Base-by-base conservation (phyloP, 2,888 invertebrate genomes). In the Loripinus fragilis region DNA sequence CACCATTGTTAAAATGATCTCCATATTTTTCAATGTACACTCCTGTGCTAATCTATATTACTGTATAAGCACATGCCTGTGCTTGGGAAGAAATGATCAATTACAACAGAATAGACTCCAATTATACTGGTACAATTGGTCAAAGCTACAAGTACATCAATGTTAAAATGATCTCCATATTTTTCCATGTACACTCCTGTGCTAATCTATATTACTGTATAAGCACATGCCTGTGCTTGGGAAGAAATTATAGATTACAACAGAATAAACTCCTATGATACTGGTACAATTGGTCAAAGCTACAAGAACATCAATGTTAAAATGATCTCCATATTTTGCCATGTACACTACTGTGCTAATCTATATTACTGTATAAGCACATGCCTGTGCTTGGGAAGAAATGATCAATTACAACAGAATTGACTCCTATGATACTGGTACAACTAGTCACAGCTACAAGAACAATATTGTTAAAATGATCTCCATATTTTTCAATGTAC, bases 201-300 rank as follows among this genome's bases (percentile, higher is more conserved):
- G 60, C 60, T 60, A 20, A 60, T 60, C 33, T 60, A 30, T 10
- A 30, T 20, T 2, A 17, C 30, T 2, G 17, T 33, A 60, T 60
- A 33, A 60, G 60, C 60, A 60, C 60, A 60, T 60, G 60, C 60
- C 60, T 60, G 33, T 60, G 60, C 60, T 60, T 60, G 60, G 30
- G 60, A 60, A 8, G 33, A 8, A 5, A 33, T 30, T 2, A 45
- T 45, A 2, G 20, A 20, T 15, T 45, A 45, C 45, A 38, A 38
- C 12, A 8, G 38, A 20, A 48, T 5, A 48, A 20, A 48, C 3
- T 5, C 17, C 7, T 48, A 20, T 17, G 20, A 48, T 10, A 20
- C 48, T 48, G 48, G 20, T 8, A 5, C 38, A 38, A 38, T 38
- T 38, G 12, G 38, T 5, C 12, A 38, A 8, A 5, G 12, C 38